Evolutionary conservation across 2,888 invertebrate genomes (phyloP).

Genomic region (Parascotia fuliginaria): DNA sequence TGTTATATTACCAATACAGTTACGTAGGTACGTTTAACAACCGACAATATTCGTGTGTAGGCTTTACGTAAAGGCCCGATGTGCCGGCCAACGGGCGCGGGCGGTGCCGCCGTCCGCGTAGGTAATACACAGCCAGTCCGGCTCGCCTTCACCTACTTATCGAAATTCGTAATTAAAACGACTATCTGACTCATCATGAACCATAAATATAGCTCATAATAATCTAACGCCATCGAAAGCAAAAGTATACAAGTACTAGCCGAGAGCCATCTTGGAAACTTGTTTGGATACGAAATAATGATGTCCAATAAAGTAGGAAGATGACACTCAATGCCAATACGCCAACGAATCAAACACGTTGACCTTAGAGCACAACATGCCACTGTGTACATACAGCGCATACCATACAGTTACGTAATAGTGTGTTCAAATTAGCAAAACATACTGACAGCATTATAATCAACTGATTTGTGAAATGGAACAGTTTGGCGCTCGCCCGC

Average conservation of each 20-base stretch:
- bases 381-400: background rate
- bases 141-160: conserved; percentile 74
- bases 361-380: conserved; percentile 3
- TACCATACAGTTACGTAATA: conserved; percentile 15
- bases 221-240: conserved; percentile 29
- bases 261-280: conserved; percentile 1
- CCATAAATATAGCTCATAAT: conserved; percentile 33
- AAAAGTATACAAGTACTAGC: conserved; percentile 28
- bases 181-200: conserved; percentile 45
- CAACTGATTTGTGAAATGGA: conserved; percentile 3
- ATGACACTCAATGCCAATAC: conserved; percentile 7
- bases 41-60: conserved; percentile 17
- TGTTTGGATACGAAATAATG: conserved; percentile 5
- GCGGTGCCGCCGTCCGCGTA: background rate
- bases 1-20: conserved; percentile 15
- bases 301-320: conserved; percentile 1
- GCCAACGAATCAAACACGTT: conserved; percentile 1
- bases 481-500: conserved; percentile 7
- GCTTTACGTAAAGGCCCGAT: conserved; percentile 38
- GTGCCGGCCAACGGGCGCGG: no score
- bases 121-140: conserved; percentile 13
- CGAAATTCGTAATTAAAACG: conserved; percentile 48
- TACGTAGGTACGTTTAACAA: conserved; percentile 6
- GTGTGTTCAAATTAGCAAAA: conserved; percentile 28
- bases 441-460: conserved; percentile 15